Percentiles rank a stretch among this genome's conserved stretches.
These are phyloP conservation scores for Tinea semifulvella DNA, from an alignment of 2,888 invertebrate genomes.

Conservation along the genomic window DNA sequence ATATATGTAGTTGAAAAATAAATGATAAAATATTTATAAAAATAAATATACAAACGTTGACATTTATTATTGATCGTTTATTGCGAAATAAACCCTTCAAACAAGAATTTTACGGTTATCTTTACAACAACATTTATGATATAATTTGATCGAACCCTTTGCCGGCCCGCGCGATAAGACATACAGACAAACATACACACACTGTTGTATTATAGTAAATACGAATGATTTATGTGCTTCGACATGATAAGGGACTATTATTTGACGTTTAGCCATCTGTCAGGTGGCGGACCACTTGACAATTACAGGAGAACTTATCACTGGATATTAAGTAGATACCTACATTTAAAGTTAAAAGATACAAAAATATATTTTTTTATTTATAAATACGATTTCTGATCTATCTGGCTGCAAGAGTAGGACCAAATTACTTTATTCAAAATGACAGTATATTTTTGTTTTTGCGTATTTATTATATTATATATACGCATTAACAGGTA, in stretches of 20 bases:
- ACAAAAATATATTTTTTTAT: no score
- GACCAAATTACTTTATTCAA: no score
- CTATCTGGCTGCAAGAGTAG: no score
- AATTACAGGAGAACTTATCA: not conserved
- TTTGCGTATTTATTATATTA: no score
- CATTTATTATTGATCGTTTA: no score
- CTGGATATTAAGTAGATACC: not conserved
- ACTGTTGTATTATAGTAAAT: constrained; percentile 12
- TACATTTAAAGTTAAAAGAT: not conserved
- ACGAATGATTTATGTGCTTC: constrained; percentile 4
- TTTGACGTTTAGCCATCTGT: constrained; percentile 10
- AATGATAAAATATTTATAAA: no score
- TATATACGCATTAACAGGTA: no score
- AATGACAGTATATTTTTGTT: no score
- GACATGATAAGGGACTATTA: constrained; percentile 6
- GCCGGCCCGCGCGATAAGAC: not conserved
- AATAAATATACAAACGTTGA: no score
- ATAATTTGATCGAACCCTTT: not conserved
- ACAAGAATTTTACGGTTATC: not conserved
- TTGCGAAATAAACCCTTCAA: constrained; percentile 4
- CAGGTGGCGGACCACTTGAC: constrained; percentile 8
- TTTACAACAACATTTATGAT: constrained; percentile 4
- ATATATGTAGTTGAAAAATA: no score
- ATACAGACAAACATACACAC: constrained; percentile 1
- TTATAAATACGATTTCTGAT: no score